phyloP scores from a whole-genome alignment of 2,888 invertebrate species.

The Augiades crinisus region DNA sequence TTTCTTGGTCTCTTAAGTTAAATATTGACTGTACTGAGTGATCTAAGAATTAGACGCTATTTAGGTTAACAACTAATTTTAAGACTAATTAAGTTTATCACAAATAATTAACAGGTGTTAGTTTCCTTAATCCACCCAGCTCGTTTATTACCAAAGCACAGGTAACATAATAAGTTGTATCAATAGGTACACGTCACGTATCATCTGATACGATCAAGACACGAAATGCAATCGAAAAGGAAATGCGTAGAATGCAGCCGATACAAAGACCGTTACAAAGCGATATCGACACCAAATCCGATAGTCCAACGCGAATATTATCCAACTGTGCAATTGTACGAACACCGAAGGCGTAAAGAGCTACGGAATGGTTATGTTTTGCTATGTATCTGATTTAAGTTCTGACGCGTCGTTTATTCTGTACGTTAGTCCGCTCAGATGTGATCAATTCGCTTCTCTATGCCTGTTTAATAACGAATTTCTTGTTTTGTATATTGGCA shows the following conservation, averaged over 20 bases:
- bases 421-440: conserved; percentile 44
- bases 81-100: no score
- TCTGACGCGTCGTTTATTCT: conserved; percentile 67
- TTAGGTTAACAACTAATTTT: no score
- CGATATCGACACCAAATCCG: conserved; percentile 69
- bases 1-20: no score
- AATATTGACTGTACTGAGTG: no score
- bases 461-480: conserved; percentile 47
- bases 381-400: conserved; percentile 74
- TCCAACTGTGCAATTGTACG: conserved; percentile 45
- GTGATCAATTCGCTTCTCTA: conserved; percentile 51
- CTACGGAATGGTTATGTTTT: conserved; percentile 70
- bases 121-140: no score
- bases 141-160: no score
- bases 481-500: conserved; percentile 22
- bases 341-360: conserved; percentile 68
- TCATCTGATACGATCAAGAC: conserved; percentile 14
- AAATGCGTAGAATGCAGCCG: conserved; percentile 64
- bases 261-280: conserved; percentile 69
- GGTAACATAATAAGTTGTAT: no score
- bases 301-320: conserved; percentile 77
- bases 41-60: no score
- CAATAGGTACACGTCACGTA: not conserved
- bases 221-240: conserved; percentile 51
- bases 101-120: no score